A percentile compares a stretch with the other conserved stretches of the same genome.
These are phyloP conservation scores for Bradysia coprophila DNA, from an alignment of 1,140 invertebrate species.

Conservation along the genomic window DNA sequence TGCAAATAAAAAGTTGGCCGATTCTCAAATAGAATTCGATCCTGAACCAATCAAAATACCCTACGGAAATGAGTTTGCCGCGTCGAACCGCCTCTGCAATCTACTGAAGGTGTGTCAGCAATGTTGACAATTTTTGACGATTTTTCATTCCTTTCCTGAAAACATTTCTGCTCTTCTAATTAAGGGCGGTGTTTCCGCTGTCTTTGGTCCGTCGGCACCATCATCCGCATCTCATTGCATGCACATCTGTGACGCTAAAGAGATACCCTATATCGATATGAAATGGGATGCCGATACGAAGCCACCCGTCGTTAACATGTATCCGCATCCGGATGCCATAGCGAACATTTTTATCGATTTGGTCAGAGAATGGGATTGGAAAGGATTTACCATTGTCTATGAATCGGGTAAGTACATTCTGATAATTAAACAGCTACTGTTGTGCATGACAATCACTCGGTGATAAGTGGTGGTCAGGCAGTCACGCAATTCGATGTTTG, in stretches of 20 bases:
- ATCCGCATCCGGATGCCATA: slow-evolving; percentile 56
- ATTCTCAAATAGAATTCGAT: too few species aligned
- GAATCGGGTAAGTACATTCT: slow-evolving; percentile 55
- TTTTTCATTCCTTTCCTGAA: slow-evolving; percentile 2
- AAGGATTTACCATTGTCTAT: slow-evolving; percentile 71
- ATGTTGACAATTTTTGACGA: not conserved
- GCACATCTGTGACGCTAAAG: slow-evolving; percentile 68
- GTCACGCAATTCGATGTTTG: too few species aligned
- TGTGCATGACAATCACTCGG: too few species aligned
- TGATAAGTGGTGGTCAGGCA: too few species aligned
- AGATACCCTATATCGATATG: slow-evolving; percentile 70
- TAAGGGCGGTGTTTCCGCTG: slow-evolving; percentile 44
- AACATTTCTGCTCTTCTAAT: slow-evolving; percentile 7
- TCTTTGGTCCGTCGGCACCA: slow-evolving; percentile 63
- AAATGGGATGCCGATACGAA: slow-evolving; percentile 39
- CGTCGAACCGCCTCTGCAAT: slow-evolving; percentile 21
- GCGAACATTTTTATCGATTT: slow-evolving; percentile 54
- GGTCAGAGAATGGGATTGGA: slow-evolving; percentile 59
- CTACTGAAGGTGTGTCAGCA: slow-evolving; percentile 19
- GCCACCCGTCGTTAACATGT: slow-evolving; percentile 56
- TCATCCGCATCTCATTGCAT: slow-evolving; percentile 53
- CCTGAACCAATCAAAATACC: not conserved
- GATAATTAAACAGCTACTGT: slow-evolving; percentile 30
- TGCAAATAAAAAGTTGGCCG: too few species aligned
- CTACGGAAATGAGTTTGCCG: slow-evolving; percentile 23